phyloP scores from a whole-genome alignment of 2,797 vertebrate species.

The Chiroxiphia lanceolata region DNA sequence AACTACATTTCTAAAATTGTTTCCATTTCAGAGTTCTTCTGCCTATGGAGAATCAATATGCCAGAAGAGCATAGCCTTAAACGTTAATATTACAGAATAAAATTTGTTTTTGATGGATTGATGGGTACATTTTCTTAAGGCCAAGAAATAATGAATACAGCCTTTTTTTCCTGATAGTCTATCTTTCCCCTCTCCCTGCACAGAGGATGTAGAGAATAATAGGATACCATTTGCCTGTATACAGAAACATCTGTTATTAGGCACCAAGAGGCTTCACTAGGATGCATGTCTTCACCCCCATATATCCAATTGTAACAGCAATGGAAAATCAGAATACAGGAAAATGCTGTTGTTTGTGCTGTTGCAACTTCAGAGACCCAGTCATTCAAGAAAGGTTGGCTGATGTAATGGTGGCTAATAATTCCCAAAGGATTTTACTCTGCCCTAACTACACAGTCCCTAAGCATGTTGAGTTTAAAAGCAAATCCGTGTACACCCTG shows the following conservation, averaged over 20 bases:
- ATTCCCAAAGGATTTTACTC: constrained; percentile 14
- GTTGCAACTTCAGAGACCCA: constrained; percentile 8
- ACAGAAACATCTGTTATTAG: constrained; percentile 62
- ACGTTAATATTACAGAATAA: constrained; percentile 79
- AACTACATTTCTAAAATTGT: constrained; percentile 80
- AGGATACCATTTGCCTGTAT: constrained; percentile 30
- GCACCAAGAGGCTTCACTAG: constrained; percentile 30
- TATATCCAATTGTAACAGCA: constrained; percentile 17
- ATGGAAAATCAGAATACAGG: constrained; percentile 33
- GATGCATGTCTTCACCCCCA: background rate
- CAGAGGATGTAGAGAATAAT: constrained; percentile 43
- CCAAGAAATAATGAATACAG: constrained; percentile 70
- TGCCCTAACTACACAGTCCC: background rate
- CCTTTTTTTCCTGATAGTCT: constrained; percentile 55
- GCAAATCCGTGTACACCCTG: constrained; percentile 20
- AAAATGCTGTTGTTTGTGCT: constrained; percentile 20
- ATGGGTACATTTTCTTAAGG: constrained; percentile 75
- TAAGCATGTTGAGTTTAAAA: constrained; percentile 37
- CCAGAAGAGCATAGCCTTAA: constrained; percentile 76
- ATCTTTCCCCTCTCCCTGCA: constrained; percentile 9
- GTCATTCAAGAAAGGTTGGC: constrained; percentile 47
- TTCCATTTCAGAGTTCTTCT: constrained; percentile 73
- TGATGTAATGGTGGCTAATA: constrained; percentile 34
- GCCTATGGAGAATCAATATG: constrained; percentile 78
- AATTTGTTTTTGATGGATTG: constrained; percentile 79